Conservation (phyloP, 2,113 vertebrate species). For the Monopterus albus region DNA sequence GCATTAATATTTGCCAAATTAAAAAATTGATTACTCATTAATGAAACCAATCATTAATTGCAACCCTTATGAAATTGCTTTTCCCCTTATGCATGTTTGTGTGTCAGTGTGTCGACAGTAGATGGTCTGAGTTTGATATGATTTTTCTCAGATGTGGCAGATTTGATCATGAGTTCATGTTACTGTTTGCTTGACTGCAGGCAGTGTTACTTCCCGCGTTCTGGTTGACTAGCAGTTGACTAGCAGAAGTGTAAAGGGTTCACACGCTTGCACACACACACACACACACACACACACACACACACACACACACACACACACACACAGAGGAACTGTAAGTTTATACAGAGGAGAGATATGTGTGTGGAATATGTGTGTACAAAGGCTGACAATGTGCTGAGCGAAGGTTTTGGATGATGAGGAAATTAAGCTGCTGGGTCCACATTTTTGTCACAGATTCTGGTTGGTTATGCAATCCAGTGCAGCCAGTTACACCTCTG, state of each 20-base stretch:
- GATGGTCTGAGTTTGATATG: not conserved
- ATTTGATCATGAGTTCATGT: not conserved
- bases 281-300: not conserved
- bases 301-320: not conserved
- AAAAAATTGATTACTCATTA: not conserved
- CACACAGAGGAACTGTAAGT: not conserved
- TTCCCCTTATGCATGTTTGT: not conserved
- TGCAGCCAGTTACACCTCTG: constrained; percentile 27
- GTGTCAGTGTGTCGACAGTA: not conserved
- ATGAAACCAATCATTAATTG: not conserved
- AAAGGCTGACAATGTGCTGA: constrained; percentile 49
- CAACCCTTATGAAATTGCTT: not conserved
- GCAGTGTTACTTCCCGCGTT: constrained; percentile 9
- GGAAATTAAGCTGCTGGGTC: constrained; percentile 44
- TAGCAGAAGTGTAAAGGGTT: not conserved
- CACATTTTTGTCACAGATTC: constrained; percentile 46
- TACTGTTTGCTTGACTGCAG: constrained; percentile 2
- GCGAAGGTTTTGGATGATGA: constrained; percentile 42
- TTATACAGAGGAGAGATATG: constrained; percentile 12
- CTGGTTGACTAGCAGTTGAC: not conserved
- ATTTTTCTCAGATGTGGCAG: constrained; percentile 15
- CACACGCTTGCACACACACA: not conserved
- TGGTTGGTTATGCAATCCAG: constrained; percentile 26
- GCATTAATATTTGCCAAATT: not conserved
- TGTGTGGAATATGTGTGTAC: constrained; percentile 20